Conservation (phyloP, 2,888 invertebrate genomes). For the Cepaea hortensis region DNA sequence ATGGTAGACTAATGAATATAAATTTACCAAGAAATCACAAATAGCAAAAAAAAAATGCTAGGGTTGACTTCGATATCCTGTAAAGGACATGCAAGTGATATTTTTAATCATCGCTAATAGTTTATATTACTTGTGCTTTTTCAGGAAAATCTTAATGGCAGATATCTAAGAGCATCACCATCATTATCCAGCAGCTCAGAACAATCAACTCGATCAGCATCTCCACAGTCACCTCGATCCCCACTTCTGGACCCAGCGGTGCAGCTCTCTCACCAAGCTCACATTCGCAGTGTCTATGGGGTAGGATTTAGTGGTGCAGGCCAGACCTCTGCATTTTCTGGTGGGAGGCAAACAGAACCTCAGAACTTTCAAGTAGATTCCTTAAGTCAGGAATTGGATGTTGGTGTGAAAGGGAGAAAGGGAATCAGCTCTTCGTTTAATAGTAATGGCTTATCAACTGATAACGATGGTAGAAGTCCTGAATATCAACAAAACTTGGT, state of each 20-base stretch:
- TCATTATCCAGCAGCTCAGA: conserved; percentile 44
- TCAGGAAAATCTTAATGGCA: conserved; percentile 25
- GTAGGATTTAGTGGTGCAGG: not conserved
- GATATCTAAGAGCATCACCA: conserved; percentile 7
- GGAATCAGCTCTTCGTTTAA: not conserved
- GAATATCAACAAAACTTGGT: not conserved
- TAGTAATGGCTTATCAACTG: not conserved
- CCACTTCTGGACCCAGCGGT: conserved; percentile 63
- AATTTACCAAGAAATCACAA: too few relatives aligned
- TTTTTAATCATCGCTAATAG: too few relatives aligned
- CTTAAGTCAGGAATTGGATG: not conserved
- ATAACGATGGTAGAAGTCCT: not conserved
- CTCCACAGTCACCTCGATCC: conserved; percentile 44
- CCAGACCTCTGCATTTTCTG: not conserved
- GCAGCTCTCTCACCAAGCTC: conserved; percentile 67
- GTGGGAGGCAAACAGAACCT: not conserved
- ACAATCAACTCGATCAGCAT: conserved; percentile 44
- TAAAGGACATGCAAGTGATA: too few relatives aligned
- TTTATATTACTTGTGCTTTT: not conserved
- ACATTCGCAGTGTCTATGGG: conserved; percentile 65
- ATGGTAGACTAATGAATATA: too few relatives aligned
- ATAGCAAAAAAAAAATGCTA: too few relatives aligned
- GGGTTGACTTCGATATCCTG: too few relatives aligned
- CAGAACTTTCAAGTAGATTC: not conserved
- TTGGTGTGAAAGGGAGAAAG: not conserved